A percentile compares a stretch with the other conserved stretches of the same genome.
Evolutionary conservation across 1,140 invertebrate genomes (phyloP).

Genomic region (Leptopilina boulardi): DNA sequence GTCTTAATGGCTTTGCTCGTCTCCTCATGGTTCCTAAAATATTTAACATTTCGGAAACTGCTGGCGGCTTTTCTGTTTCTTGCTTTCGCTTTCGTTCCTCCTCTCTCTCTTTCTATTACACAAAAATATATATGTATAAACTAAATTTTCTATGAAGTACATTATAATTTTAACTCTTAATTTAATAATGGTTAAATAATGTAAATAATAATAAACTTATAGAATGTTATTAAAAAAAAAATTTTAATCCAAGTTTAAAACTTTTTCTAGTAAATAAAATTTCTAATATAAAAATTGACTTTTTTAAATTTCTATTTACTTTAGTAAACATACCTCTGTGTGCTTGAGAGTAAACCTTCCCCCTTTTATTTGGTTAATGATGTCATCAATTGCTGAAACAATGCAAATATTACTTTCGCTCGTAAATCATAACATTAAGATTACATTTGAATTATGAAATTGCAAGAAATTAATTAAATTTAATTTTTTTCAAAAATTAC

Average conservation of each 20-base stretch:
- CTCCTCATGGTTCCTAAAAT: slow-evolving; percentile 83
- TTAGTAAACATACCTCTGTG: slow-evolving; percentile 75
- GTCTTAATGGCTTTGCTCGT: slow-evolving; percentile 71
- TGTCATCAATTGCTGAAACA: slow-evolving; percentile 81
- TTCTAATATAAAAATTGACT: slow-evolving; percentile 37
- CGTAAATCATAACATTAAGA: slow-evolving; percentile 20
- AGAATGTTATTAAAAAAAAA: too few species aligned
- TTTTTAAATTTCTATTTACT: slow-evolving; percentile 33
- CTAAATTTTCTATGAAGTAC: too few species aligned
- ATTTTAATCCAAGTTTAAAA: too few species aligned
- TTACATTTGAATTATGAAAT: background rate
- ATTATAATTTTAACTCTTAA: too few species aligned
- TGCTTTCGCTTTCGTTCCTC: slow-evolving; percentile 79
- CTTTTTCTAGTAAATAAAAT: too few species aligned
- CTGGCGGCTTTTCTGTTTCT: slow-evolving; percentile 77
- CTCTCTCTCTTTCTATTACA: slow-evolving; percentile 72
- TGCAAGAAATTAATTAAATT: too few species aligned
- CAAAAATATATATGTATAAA: slow-evolving; percentile 37
- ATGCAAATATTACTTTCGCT: slow-evolving; percentile 38
- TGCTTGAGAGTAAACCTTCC: slow-evolving; percentile 84
- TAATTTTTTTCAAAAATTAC: slow-evolving; percentile 4
- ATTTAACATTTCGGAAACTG: slow-evolving; percentile 84
- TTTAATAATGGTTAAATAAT: too few species aligned
- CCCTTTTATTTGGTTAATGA: slow-evolving; percentile 86
- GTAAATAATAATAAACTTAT: too few species aligned